Evolutionary conservation across 1,140 invertebrate genomes (phyloP).

Genomic region (Habropoda laboriosa): DNA sequence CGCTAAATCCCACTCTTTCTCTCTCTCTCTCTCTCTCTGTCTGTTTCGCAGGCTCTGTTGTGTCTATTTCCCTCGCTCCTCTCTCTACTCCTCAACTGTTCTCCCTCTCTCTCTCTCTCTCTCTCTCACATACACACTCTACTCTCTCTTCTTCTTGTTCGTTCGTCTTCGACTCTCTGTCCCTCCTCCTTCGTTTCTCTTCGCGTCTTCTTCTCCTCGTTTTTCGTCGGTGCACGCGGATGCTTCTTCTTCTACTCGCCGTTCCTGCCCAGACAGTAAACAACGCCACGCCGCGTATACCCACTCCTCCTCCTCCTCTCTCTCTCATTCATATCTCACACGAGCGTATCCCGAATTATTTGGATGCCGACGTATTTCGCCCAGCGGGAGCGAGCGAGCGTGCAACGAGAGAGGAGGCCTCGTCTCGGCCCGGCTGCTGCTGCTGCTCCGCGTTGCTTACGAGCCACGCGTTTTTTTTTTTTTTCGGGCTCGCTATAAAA

Average conservation of each 20-base stretch:
- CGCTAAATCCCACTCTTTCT: slow-evolving; percentile 25
- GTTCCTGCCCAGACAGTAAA: slow-evolving; percentile 72
- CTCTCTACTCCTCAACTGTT: background rate
- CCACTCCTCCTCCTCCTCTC: too few species aligned
- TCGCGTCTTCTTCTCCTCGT: slow-evolving; percentile 50
- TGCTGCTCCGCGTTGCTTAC: slow-evolving; percentile 32
- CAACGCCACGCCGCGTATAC: slow-evolving; percentile 70
- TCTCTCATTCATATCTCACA: slow-evolving; percentile 74
- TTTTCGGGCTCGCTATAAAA: background rate
- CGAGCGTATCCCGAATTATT: slow-evolving; percentile 67
- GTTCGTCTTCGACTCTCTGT: slow-evolving; percentile 13
- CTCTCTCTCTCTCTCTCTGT: background rate
- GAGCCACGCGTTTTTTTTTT: background rate
- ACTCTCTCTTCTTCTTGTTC: slow-evolving; percentile 16
- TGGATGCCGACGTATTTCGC: slow-evolving; percentile 57
- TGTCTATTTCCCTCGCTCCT: background rate
- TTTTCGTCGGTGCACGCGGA: slow-evolving; percentile 65
- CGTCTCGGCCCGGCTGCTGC: background rate
- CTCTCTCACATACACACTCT: background rate
- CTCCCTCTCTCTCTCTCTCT: slow-evolving; percentile 4
- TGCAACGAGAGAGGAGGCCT: slow-evolving; percentile 5
- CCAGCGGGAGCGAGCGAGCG: slow-evolving; percentile 10
- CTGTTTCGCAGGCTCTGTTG: slow-evolving; percentile 8
- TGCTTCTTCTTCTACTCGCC: slow-evolving; percentile 65
- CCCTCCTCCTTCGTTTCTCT: background rate